Evolutionary conservation across 1,140 invertebrate genomes (phyloP).

Genomic region (Leptonema lineaticorne): DNA sequence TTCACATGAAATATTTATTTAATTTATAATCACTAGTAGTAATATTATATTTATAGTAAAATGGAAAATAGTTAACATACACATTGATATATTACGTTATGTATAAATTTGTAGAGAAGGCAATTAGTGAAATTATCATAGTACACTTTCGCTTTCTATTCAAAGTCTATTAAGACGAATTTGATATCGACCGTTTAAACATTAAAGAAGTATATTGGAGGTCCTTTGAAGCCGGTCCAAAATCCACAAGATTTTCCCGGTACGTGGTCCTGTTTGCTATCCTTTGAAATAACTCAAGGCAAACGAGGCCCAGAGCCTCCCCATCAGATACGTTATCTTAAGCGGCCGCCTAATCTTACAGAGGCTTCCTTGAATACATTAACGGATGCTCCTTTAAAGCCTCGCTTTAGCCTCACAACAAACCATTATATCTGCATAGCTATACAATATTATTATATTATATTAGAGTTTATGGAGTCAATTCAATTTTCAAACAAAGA

Average conservation of each 20-base stretch:
- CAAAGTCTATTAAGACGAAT: neutral
- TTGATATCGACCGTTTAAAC: neutral
- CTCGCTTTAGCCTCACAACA: neutral
- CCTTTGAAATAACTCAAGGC: constrained; percentile 31
- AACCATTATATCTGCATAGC: neutral
- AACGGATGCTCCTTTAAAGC: constrained; percentile 35
- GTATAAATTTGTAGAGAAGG: neutral
- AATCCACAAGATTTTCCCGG: constrained; percentile 28
- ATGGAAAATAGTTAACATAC: too few species aligned
- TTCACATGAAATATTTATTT: too few species aligned
- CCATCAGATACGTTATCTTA: constrained; percentile 38
- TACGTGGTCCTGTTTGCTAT: neutral
- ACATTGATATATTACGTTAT: neutral
- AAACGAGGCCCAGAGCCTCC: constrained; percentile 21
- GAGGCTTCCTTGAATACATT: constrained; percentile 37
- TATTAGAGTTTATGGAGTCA: neutral
- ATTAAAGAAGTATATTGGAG: constrained; percentile 22
- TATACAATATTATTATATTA: neutral
- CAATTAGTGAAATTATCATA: constrained; percentile 3
- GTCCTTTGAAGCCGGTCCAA: constrained; percentile 27
- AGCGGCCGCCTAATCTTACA: constrained; percentile 36
- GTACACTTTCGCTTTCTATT: neutral
- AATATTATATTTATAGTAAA: too few species aligned
- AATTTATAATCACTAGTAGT: too few species aligned
- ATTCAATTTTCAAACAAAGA: neutral